Base-by-base conservation (phyloP, 64 coral and sea anemone species). In the Dendrophyllia cribrosa region DNA sequence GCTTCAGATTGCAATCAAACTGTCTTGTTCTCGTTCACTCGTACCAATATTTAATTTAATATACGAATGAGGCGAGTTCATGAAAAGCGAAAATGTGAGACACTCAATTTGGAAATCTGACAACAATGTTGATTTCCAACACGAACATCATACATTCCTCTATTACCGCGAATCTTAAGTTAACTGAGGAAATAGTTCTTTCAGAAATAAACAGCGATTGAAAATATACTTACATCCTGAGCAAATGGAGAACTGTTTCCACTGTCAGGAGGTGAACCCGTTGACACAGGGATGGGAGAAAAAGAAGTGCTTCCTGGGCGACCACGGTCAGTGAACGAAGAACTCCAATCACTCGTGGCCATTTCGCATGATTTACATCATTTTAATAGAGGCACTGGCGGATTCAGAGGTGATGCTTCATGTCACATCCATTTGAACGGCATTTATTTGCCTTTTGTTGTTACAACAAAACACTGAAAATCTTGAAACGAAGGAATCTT, bases 241-340 rank as follows among this genome's bases (percentile, higher is more conserved):
- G 95, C 92, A 15, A 83, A 77, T 56, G 95, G 92, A 14, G 95
- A 97, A 76, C 88, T 97, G 34, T 89, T 94, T 70, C 95, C 95
- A 66, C 95, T 97, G 69, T 94, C 95, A 45, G 79, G 86, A 50
- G 92, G 88, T 6, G 95, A 94, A 24, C 86, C 81, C 17, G 66
- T 91, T 19, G 91, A 82, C 19, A 81, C 61, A 68, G 82, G 82
- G 62, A 91, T 91, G 5, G 95, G 95, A 87, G 95, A 97, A 91
- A 94, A 50, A 17, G 74, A 77, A 1, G 71, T 55, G 53, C 34
- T 86, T 59, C 67, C 72, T 43, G 76, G 52, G 50, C 48, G 56
- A 76, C 44, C 17, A 8, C 91, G 81, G 51, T 87, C 91, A 1
- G 70, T 92, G 72, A 72, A 75, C 8, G 70, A 66, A 20, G 80